Evolutionary conservation across 2,113 vertebrate genomes (phyloP), one percentile per base, ranked within the genome.

Genomic region (Leiothrix lutea): DNA sequence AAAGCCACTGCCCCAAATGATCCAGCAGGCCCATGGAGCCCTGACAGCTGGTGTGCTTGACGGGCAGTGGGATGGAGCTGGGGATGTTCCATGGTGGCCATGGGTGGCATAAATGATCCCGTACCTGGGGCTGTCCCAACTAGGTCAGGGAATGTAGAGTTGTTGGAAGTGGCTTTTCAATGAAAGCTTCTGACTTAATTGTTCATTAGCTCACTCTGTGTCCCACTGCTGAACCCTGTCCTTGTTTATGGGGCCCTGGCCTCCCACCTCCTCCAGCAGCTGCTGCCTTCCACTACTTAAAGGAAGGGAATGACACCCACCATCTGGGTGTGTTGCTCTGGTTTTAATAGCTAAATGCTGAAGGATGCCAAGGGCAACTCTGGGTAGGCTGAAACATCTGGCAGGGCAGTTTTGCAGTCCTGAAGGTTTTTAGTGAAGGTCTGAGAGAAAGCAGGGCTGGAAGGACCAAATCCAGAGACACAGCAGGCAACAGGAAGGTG

Each of bases 1-100:
- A 91, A 80, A 66, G 35, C 38, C 7, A 1, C 45, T 82, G 80
- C 20, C 48, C 61, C 3, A 3, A 54, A 40, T 6, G 28, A 21
- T 28, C 64, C 57, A 60, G n/a, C 6, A 9, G 13, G 31, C 18
- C 38, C 7, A 3, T 0, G 0, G 29, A 89, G 54, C 31, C 2
- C 1, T 4, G 8, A 14, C 6, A 19, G 66, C 53, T 64, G 16
- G 0, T 12, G 36, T 29, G 64, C 38, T 22, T 9, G 26, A 23
- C 3, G 11, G 44, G 26, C 1, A 6, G 45, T 4, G 40, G 23
- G 33, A 47, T 2, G 8, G 50, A 58, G 64, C 12, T 57, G 60
- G 42, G 53, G 44, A 8, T 57, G 50, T 11, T 12, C 50, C 4
- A 1, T 0, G 4, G 40, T 50, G 33, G 36, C 48, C 18, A 7